phyloP scores from a whole-genome alignment of 2,888 invertebrate species.

The Sinelater perroti region DNA sequence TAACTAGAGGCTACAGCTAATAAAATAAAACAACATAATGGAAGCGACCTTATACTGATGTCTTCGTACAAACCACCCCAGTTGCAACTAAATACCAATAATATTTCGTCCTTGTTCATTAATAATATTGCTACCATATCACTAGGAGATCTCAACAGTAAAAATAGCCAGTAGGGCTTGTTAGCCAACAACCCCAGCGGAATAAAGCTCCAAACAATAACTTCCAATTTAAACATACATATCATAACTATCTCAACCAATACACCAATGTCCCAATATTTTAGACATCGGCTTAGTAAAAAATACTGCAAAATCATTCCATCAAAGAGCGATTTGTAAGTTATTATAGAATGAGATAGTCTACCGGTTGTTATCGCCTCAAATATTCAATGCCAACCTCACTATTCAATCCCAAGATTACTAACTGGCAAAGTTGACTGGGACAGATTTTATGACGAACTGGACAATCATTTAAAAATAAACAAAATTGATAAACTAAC shows the following conservation, averaged over 20 bases:
- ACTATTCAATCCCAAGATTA: too few relatives aligned
- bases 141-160: not conserved
- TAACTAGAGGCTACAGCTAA: slow-evolving; percentile 1
- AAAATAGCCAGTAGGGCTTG: not conserved
- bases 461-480: too few relatives aligned
- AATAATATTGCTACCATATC: slow-evolving; percentile 3
- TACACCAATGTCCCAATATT: too few relatives aligned
- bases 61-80: slow-evolving; percentile 1
- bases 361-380: too few relatives aligned
- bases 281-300: too few relatives aligned
- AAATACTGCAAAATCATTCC: too few relatives aligned
- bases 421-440: too few relatives aligned
- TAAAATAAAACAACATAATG: slow-evolving; percentile 5
- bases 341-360: too few relatives aligned
- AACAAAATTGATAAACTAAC: too few relatives aligned
- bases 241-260: not conserved
- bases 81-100: not conserved
- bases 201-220: slow-evolving; percentile 3
- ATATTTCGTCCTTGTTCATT: not conserved
- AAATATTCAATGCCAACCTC: too few relatives aligned
- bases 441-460: too few relatives aligned
- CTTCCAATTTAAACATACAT: not conserved
- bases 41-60: slow-evolving; percentile 1
- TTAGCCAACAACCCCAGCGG: not conserved
- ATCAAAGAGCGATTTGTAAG: too few relatives aligned